phyloP scores from a whole-genome alignment of 2,888 invertebrate species.

The Anarsia innoxiella region DNA sequence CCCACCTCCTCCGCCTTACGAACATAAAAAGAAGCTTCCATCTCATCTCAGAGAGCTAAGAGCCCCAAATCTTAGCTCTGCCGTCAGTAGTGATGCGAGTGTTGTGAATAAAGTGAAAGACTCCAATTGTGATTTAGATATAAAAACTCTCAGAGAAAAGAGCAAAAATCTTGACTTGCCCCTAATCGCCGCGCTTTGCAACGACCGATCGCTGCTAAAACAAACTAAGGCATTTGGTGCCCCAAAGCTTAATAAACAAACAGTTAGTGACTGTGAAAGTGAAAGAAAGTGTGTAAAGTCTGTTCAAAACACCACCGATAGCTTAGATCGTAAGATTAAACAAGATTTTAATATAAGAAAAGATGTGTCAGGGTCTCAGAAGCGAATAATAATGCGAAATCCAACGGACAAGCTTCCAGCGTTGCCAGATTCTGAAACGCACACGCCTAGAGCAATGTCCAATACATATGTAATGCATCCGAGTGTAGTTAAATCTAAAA shows the following conservation, averaged over 20 bases:
- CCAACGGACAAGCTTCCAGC: conserved; percentile 86
- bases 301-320: conserved; percentile 64
- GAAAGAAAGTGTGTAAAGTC: conserved; percentile 60
- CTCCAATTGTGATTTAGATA: conserved; percentile 78
- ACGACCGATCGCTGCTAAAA: conserved; percentile 91
- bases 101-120: conserved; percentile 53
- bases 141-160: conserved; percentile 89
- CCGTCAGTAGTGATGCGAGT: conserved; percentile 41
- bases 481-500: conserved; percentile 56
- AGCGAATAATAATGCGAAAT: conserved; percentile 75
- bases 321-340: conserved; percentile 59
- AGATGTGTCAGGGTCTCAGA: conserved; percentile 78
- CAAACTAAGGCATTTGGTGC: conserved; percentile 91
- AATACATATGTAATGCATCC: conserved; percentile 81
- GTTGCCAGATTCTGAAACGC: conserved; percentile 69
- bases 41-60: conserved; percentile 60
- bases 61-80: conserved; percentile 32
- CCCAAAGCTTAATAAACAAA: conserved; percentile 76
- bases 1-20: conserved; percentile 70
- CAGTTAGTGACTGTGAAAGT: conserved; percentile 62
- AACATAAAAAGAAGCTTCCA: conserved; percentile 72
- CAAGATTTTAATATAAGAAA: conserved; percentile 70
- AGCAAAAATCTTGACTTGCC: conserved; percentile 93
- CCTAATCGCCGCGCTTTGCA: conserved; percentile 93
- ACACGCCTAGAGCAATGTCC: conserved; percentile 78